Evolutionary conservation across 2,888 invertebrate genomes (phyloP), one percentile per base, ranked within the genome.

Genomic region (Diaprepes abbreviatus): DNA sequence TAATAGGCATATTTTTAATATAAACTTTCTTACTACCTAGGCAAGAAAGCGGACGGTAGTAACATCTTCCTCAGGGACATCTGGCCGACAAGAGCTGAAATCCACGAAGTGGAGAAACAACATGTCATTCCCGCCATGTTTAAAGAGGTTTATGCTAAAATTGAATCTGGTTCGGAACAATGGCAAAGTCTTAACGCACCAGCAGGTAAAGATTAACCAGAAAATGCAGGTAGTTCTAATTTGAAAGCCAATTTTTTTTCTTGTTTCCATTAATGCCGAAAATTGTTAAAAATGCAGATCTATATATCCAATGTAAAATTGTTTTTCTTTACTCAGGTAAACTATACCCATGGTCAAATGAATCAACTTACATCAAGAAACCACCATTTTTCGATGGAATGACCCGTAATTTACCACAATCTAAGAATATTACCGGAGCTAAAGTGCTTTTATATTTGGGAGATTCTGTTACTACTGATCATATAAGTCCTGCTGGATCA

Each of bases 381-480:
- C 98, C 98, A 0, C 98, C 98, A 1, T 99, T 97, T 88, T 98
- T 98, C 83, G 93, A 95, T 35, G 77, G 79, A 7, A 83, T 84
- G 83, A 79, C 82, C 3, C 80, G 90, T 88, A 89, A 90, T 1
- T 82, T 94, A 40, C 91, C 93, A 0, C 78, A 84, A 1, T 82
- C 87, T 0, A 83, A 87, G 68, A 85, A 89, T 7, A 89, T 98
- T 21, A 83, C 85, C 21, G 87, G 90, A 70, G 97, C 97, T 0
- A 88, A 92, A 43, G 95, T 93, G 36, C 86, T 99, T 19, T 87
- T 98, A 0, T 90, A 93, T 78, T 87, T 99, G 71, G 96, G 96
- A 0, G 98, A 99, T 84, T 98, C 97, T 0, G 97, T 99, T 5
- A 99, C 98, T 24, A 98, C 98, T 0, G 98, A 99, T 86, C 98